Percentiles rank a stretch among this genome's conserved stretches.
Conservation (phyloP, 2,113 vertebrate species). For the Phaethon lepturus region DNA sequence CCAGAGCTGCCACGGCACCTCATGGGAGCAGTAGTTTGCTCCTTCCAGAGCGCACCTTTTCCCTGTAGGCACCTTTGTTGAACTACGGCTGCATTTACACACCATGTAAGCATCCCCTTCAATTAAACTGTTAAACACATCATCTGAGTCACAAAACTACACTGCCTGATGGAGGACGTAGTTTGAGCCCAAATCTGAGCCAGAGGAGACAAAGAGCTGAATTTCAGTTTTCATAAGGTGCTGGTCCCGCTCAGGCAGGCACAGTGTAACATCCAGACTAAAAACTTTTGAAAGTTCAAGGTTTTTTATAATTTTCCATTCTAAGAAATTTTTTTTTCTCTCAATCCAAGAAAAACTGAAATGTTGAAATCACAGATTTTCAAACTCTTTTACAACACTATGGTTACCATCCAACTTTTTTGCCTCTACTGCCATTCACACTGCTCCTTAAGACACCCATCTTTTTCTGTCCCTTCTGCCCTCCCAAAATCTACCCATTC, state of each 20-base stretch:
- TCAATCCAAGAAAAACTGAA: not conserved
- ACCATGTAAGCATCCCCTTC: not conserved
- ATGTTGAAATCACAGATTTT: not conserved
- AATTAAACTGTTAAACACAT: not conserved
- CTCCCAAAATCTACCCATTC: not conserved
- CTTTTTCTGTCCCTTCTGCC: not conserved
- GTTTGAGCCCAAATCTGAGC: not conserved
- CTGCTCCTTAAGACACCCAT: not conserved
- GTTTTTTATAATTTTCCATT: not conserved
- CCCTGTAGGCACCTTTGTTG: not conserved
- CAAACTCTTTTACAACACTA: not conserved
- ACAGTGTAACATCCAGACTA: not conserved
- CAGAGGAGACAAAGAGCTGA: not conserved
- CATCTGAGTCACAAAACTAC: not conserved
- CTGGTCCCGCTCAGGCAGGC: not conserved
- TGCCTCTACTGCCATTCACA: too few species aligned
- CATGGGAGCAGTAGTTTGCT: not conserved
- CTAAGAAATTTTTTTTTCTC: not conserved
- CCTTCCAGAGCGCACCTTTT: not conserved
- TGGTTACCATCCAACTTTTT: not conserved
- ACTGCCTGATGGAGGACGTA: not conserved
- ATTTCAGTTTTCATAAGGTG: fast-evolving
- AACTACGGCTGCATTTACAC: not conserved
- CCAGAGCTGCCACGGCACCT: fast-evolving
- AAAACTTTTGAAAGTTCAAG: not conserved